Evolutionary conservation across 2,888 invertebrate species (phyloP).

Genomic region (Patella caerulea): DNA sequence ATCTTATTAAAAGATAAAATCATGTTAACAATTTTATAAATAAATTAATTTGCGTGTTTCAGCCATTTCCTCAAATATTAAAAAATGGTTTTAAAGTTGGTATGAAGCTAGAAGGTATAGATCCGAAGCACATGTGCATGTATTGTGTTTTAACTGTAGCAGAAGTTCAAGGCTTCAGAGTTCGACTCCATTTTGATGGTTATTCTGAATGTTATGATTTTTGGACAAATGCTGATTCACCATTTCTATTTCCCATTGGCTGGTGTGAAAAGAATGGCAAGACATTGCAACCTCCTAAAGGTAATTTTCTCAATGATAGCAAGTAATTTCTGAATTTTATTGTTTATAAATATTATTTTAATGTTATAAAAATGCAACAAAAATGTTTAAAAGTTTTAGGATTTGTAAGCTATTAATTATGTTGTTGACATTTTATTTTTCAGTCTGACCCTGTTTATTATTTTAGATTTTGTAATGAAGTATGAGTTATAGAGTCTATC

Average conservation of each 20-base stretch:
- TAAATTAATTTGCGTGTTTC: constrained; percentile 66
- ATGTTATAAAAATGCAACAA: too few relatives aligned
- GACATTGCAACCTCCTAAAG: constrained; percentile 84
- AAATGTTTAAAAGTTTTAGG: too few relatives aligned
- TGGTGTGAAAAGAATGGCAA: constrained; percentile 92
- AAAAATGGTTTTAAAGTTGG: constrained; percentile 79
- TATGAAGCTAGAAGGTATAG: constrained; percentile 93
- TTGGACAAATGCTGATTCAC: constrained; percentile 93
- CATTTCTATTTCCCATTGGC: constrained; percentile 92
- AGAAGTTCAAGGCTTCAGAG: constrained; percentile 82
- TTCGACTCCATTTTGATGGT: constrained; percentile 92
- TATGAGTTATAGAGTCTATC: too few relatives aligned
- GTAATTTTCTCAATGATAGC: constrained; percentile 54
- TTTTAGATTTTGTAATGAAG: too few relatives aligned
- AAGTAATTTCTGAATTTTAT: too few relatives aligned
- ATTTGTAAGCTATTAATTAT: background rate
- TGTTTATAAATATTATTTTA: too few relatives aligned
- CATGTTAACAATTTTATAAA: too few relatives aligned
- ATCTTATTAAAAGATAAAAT: too few relatives aligned
- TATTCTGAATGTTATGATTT: constrained; percentile 90
- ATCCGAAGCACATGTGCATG: constrained; percentile 90
- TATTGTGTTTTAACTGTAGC: constrained; percentile 91
- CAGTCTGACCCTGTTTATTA: too few relatives aligned
- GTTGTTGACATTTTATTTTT: background rate
- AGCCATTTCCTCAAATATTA: constrained; percentile 79